Base-by-base conservation (phyloP, 2,888 invertebrate genomes). In the Agrochola litura region DNA sequence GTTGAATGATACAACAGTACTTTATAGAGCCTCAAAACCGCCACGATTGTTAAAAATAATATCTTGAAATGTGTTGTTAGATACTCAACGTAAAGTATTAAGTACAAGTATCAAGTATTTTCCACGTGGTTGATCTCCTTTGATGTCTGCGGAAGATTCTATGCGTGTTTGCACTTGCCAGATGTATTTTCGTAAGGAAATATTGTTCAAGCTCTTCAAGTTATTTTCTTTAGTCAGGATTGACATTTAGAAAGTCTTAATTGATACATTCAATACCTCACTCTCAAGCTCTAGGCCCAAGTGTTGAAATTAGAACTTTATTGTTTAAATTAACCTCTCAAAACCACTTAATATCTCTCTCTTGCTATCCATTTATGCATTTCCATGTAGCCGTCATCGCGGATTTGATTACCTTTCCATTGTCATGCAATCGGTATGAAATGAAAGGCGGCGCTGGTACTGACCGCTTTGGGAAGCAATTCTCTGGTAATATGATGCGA, bases 361-460 rank as follows among this genome's bases (percentile, higher is more conserved):
- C 72, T 83, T 67, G 73, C 78, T 83, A 85, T 82, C 85, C 80
- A 82, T 87, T 82, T 79, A 85, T 81, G 81, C 80, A 77, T 82
- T 88, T 85, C 77, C 86, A 86, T 87, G 85, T 86, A 84, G 46
- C 85, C 89, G 89, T 91, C 89, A 86, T 87, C 76, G 86, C 66
- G 85, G 82, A 89, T 90, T 91, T 91, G 89, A 93, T 92, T 91
- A 90, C 91, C 93, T 93, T 92, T 93, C 92, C 90, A 92, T 92
- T 92, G 88, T 88, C 91, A 88, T 87, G 89, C 89, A 89, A 90
- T 91, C 87, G 88, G 89, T 90, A 87, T 76, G 82, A 89, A 90
- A 91, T 90, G 89, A 91, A 91, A 91, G 90, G 88, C 86, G 76
- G 79, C 80, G 83, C 82, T 73, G 76, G 81, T 61, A 72, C 77